A percentile compares a stretch with the other conserved stretches of the same genome.
Conservation (phyloP, 2,113 vertebrate species). For the Gopherus flavomarginatus region DNA sequence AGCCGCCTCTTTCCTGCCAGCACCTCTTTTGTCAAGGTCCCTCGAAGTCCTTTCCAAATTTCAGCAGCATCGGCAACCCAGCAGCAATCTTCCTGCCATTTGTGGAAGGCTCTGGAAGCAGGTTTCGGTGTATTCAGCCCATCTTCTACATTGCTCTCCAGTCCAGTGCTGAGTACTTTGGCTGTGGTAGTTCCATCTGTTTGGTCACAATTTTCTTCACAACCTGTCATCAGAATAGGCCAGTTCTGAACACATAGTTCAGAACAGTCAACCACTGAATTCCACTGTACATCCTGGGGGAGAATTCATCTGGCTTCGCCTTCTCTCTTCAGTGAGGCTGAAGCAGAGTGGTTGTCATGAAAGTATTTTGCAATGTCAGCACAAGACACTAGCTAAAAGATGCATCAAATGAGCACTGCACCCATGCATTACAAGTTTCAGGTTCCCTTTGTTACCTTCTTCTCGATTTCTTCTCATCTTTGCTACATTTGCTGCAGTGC, state of each 20-base stretch:
- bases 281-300: not conserved
- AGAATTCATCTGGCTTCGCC: not conserved
- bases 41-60: not conserved
- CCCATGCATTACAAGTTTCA: not conserved
- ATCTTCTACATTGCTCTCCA: not conserved
- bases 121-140: not conserved
- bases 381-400: not conserved
- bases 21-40: not conserved
- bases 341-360: not conserved
- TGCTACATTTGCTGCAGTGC: not conserved
- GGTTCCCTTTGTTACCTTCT: not conserved
- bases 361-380: not conserved
- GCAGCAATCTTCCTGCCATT: not conserved
- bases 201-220: not conserved
- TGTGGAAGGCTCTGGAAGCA: not conserved
- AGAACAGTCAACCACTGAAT: not conserved
- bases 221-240: not conserved
- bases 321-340: not conserved
- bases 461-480: not conserved
- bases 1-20: not conserved
- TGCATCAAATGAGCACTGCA: not conserved
- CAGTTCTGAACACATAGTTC: not conserved
- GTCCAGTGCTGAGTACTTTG: not conserved
- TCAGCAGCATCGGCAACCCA: not conserved
- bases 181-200: not conserved